Evolutionary conservation across 2,797 vertebrate species (phyloP).

Genomic region (Squalus acanthias): DNA sequence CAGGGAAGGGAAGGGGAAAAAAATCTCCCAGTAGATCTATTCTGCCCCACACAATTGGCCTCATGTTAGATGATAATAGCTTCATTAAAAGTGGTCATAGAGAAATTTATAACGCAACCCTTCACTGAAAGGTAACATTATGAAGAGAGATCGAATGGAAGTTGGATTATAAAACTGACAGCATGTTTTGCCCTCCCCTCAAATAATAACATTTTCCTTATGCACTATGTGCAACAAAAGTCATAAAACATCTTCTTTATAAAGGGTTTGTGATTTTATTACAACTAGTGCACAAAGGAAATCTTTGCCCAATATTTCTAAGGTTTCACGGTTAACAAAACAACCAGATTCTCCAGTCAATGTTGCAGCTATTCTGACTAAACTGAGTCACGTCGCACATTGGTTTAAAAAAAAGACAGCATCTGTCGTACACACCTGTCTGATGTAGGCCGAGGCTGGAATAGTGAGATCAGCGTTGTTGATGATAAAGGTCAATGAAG

Average conservation of each 20-base stretch:
- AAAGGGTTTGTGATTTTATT: neutral
- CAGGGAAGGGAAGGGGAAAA: neutral
- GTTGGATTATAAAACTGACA: neutral
- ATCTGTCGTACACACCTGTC: constrained; percentile 43
- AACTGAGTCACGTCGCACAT: neutral
- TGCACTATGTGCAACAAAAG: neutral
- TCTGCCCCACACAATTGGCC: neutral
- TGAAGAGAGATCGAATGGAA: neutral
- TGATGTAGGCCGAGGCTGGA: constrained; percentile 51
- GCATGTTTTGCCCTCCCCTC: no score
- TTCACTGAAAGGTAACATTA: neutral
- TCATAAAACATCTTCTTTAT: neutral
- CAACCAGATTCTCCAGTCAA: neutral
- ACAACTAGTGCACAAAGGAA: neutral
- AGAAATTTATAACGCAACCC: neutral
- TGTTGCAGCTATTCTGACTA: neutral
- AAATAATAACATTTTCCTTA: no score
- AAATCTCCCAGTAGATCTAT: neutral
- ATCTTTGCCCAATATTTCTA: neutral
- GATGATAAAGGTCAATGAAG: constrained; percentile 54
- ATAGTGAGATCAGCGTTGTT: constrained; percentile 48
- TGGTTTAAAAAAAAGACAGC: neutral
- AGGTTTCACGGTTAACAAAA: neutral
- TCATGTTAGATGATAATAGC: neutral
- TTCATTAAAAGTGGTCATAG: neutral